These are phyloP conservation scores for Camponotus pennsylvanicus DNA, from an alignment of 1,140 invertebrate genomes.

Conservation along the genomic window DNA sequence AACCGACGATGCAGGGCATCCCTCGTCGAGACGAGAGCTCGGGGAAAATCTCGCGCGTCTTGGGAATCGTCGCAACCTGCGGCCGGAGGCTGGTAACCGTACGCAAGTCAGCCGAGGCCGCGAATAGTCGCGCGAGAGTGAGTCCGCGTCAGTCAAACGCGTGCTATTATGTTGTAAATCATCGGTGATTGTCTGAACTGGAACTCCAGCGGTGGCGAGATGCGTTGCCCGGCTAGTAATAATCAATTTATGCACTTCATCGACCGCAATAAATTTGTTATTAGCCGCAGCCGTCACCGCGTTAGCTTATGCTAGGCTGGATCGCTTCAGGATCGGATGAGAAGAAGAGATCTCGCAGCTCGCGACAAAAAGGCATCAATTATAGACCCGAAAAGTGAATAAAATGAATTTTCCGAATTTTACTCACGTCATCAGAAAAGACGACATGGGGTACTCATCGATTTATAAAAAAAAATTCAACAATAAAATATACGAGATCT, in stretches of 20 bases:
- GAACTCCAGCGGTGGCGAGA: slow-evolving; percentile 60
- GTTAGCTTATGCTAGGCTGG: slow-evolving; percentile 14
- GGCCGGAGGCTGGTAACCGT: slow-evolving; percentile 6
- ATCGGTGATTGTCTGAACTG: slow-evolving; percentile 76
- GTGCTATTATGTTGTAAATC: slow-evolving; percentile 79
- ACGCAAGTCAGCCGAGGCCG: slow-evolving; percentile 31
- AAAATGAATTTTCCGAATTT: background rate
- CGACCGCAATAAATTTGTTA: slow-evolving; percentile 78
- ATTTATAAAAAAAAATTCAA: background rate
- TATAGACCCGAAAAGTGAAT: no score
- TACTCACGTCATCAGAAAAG: no score
- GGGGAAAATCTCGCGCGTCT: slow-evolving; percentile 17
- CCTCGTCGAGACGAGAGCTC: background rate
- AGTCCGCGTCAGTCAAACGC: slow-evolving; percentile 73
- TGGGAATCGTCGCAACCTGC: slow-evolving; percentile 27
- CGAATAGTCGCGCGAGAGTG: slow-evolving; percentile 55
- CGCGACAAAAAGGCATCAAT: background rate
- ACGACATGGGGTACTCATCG: background rate
- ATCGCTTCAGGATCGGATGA: slow-evolving; percentile 57
- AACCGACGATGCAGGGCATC: slow-evolving; percentile 10
- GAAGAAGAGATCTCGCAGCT: background rate
- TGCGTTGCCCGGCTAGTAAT: slow-evolving; percentile 69
- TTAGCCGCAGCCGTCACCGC: slow-evolving; percentile 50
- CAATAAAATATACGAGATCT: background rate
- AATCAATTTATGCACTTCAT: slow-evolving; percentile 80